These are phyloP conservation scores for Pollenia labialis DNA, from an alignment of 2,888 invertebrate species.

Conservation along the genomic window DNA sequence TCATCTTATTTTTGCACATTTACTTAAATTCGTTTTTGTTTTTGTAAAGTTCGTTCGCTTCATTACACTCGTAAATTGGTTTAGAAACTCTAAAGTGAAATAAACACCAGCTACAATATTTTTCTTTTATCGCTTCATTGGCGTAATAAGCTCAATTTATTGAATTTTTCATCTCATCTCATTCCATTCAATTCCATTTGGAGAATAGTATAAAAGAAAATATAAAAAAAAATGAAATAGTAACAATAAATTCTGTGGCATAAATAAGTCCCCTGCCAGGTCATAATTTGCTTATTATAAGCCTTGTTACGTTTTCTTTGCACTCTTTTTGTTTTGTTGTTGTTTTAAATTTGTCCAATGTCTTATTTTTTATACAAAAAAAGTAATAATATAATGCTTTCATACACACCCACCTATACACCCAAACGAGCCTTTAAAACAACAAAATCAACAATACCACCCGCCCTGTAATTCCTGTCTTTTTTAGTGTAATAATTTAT, in stretches of 20 bases:
- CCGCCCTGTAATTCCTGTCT: not conserved
- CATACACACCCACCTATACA: constrained; percentile 50
- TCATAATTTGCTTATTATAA: constrained; percentile 83
- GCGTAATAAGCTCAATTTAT: constrained; percentile 83
- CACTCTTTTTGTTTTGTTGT: constrained; percentile 76
- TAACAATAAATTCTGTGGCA: constrained; percentile 79
- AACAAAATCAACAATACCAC: constrained; percentile 1
- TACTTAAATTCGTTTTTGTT: constrained; percentile 15
- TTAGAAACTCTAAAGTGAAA: constrained; percentile 77
- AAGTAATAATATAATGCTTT: constrained; percentile 51
- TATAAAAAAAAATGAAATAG: constrained; percentile 64
- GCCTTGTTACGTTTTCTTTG: constrained; percentile 76
- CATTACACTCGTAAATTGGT: constrained; percentile 78
- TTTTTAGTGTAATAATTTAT: constrained; percentile 80
- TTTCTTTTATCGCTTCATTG: constrained; percentile 81
- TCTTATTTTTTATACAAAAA: constrained; percentile 40
- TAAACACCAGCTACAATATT: constrained; percentile 76
- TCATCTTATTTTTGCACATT: not conserved
- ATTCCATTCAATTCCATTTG: constrained; percentile 39
- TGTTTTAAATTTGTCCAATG: constrained; percentile 79
- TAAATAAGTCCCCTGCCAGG: constrained; percentile 74
- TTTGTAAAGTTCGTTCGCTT: constrained; percentile 58
- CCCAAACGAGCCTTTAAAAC: constrained; percentile 33
- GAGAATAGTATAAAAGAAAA: not conserved
- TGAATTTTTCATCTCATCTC: constrained; percentile 74